Percentiles rank a stretch among this genome's conserved stretches.
These are phyloP conservation scores for Heptranchias perlo DNA, from an alignment of 2,113 vertebrate genomes.

Conservation along the genomic window DNA sequence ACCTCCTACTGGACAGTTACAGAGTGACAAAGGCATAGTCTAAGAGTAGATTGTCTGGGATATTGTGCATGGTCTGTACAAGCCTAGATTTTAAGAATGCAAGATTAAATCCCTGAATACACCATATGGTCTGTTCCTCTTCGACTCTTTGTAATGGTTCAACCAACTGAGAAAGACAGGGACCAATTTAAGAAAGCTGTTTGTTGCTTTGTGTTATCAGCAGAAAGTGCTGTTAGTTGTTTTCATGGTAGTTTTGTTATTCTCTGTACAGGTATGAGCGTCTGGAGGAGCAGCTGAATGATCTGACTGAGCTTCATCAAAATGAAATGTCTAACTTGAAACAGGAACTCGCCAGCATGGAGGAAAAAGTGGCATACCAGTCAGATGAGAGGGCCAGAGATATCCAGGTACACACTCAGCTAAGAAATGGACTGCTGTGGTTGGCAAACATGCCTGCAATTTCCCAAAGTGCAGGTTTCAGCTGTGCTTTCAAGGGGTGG, in stretches of 20 bases:
- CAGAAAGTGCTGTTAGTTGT: not conserved
- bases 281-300: conserved; percentile 93
- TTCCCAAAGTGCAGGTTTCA: not conserved
- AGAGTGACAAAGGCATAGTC: not conserved
- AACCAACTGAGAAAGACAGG: too few species aligned
- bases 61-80: not conserved
- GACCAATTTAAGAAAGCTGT: not conserved
- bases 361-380: conserved; percentile 98
- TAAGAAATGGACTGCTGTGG: not conserved
- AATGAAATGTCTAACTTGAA: conserved; percentile 98
- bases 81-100: not conserved
- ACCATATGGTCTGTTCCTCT: not conserved
- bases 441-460: not conserved
- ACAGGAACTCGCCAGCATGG: conserved; percentile 98
- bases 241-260: not conserved
- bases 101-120: not conserved
- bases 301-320: conserved; percentile 93
- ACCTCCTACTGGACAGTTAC: not conserved
- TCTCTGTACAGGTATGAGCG: conserved; percentile 74
- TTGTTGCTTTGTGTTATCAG: not conserved
- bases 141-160: not conserved
- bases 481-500: not conserved
- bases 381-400: conserved; percentile 93
- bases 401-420: conserved; percentile 74
- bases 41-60: not conserved